Evolutionary conservation across 2,888 invertebrate species (phyloP), one percentile per base, ranked within the genome.

Genomic region (Camptogramma bilineatum): DNA sequence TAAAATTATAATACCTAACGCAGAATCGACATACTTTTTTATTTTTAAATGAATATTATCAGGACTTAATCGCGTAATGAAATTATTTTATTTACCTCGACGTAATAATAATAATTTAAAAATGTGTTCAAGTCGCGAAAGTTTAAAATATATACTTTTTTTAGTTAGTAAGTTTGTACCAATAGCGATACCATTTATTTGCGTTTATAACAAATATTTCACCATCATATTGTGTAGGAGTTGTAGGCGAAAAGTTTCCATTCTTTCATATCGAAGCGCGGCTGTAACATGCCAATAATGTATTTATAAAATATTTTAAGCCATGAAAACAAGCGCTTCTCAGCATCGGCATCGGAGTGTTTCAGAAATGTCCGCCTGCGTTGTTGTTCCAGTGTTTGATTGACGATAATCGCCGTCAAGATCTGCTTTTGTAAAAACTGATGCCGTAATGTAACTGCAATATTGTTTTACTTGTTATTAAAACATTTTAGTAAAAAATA

Each of bases 301-400:
- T 72, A 72, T 72, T 72, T 64, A 80, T 77, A 79, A 76, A 81
- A 82, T 82, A 80, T 82, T 81, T 78, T 75, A 74, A 82, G 73
- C 75, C 77, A 83, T 79, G 81, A 84, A 84, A 88, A 87, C 85
- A 87, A 81, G 80, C 78, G 68, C 66, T 76, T 76, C 76, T 61
- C 54, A 81, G 83, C 55, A 68, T 70, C 68, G 69, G 83, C 55
- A 68, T 70, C 68, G 69, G 65, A 64, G 67, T 69, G 68, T 69
- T 67, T 68, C 70, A 69, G 66, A 74, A 58, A 64, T 66, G 67
- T 75, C 75, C 73, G 73, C 76, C 71, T 66, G 72, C 52, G 47
- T 53, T 82, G 80, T 78, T 81, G 73, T 76, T 80, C 66, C 75
- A 73, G 56, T 52, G 53, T 68, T 73, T 82, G 82, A 81, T 82